Conservation (phyloP, 2,113 vertebrate genomes). For the Anser brachyrhynchus region DNA sequence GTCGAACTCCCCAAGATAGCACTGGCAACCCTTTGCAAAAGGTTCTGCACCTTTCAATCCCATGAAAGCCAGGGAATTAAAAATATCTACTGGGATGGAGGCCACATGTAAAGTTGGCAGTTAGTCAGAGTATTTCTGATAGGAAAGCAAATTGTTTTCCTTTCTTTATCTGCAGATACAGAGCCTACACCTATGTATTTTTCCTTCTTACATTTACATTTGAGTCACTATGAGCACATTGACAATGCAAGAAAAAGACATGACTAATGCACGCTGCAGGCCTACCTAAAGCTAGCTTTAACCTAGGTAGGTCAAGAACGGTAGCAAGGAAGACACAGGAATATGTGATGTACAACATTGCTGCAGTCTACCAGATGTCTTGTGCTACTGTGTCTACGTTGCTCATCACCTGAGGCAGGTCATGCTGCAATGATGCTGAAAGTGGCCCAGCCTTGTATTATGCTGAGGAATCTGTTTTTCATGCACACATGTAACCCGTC, state of each 20-base stretch:
- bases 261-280: fast-evolving
- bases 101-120: neutral
- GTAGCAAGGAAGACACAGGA: neutral
- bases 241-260: fast-evolving
- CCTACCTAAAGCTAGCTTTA: neutral
- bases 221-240: neutral
- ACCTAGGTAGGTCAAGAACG: neutral
- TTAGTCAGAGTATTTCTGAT: neutral
- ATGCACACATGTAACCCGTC: neutral
- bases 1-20: neutral
- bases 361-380: neutral
- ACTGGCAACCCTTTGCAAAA: neutral
- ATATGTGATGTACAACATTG: fast-evolving
- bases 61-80: neutral
- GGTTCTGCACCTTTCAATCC: neutral
- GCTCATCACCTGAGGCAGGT: neutral
- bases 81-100: neutral
- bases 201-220: neutral
- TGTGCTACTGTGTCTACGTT: fast-evolving
- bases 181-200: constrained; percentile 4
- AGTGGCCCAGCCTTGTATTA: neutral
- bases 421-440: fast-evolving
- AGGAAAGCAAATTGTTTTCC: constrained; percentile 2
- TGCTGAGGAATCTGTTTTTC: neutral
- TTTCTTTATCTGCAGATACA: constrained; percentile 27